Evolutionary conservation across 2,888 invertebrate genomes (phyloP).

Genomic region (Yponomeuta cagnagella): DNA sequence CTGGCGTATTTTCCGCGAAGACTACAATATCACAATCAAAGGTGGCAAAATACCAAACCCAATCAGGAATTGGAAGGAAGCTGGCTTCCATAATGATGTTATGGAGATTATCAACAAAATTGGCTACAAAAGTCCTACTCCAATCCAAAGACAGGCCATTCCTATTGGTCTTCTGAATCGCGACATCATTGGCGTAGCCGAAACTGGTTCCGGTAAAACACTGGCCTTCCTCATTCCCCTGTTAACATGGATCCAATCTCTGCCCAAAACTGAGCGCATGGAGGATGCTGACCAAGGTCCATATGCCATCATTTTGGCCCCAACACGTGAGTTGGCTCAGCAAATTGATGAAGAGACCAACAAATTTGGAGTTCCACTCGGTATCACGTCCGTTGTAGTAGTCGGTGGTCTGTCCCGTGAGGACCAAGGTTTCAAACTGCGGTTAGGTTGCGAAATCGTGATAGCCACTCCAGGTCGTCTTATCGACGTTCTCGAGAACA

Average conservation of each 20-base stretch:
- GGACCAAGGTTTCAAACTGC: slow-evolving; percentile 97
- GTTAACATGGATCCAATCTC: slow-evolving; percentile 97
- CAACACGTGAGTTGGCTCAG: slow-evolving; percentile 99
- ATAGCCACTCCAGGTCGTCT: slow-evolving; percentile 99
- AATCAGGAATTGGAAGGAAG: slow-evolving; percentile 96
- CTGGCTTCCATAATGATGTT: slow-evolving; percentile 90
- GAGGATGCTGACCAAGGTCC: slow-evolving; percentile 97
- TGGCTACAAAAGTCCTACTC: slow-evolving; percentile 98
- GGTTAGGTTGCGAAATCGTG: slow-evolving; percentile 99
- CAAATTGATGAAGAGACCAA: slow-evolving; percentile 99
- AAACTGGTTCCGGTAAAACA: slow-evolving; percentile 99
- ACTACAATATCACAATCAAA: slow-evolving; percentile 98
- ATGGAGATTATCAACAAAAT: slow-evolving; percentile 95
- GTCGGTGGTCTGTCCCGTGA: slow-evolving; percentile 98
- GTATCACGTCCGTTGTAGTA: slow-evolving; percentile 96
- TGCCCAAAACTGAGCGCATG: slow-evolving; percentile 95
- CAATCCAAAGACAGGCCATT: slow-evolving; percentile 99
- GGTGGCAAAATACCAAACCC: slow-evolving; percentile 98
- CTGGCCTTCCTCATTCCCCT: slow-evolving; percentile 98
- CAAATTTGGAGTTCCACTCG: slow-evolving; percentile 95
- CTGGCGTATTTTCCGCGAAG: slow-evolving; percentile 99
- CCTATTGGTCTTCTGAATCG: slow-evolving; percentile 96
- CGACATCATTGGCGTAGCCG: slow-evolving; percentile 99
- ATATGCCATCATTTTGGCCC: slow-evolving; percentile 98
- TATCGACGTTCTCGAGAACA: slow-evolving; percentile 98